phyloP scores from a whole-genome alignment of 2,888 invertebrate species.

The Cataglyphis rosenhaueri region DNA sequence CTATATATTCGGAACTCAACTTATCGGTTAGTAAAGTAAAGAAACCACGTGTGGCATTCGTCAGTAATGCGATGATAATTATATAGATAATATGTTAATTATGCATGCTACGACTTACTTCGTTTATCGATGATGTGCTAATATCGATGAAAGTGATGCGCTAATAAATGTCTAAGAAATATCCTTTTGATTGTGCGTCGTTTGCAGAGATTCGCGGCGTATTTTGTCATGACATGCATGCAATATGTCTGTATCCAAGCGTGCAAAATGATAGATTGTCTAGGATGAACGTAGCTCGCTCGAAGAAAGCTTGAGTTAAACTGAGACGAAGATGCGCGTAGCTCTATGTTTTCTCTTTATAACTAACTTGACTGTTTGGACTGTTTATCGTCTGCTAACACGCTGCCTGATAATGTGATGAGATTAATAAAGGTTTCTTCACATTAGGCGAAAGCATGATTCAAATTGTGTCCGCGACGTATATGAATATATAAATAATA shows the following conservation, averaged over 20 bases:
- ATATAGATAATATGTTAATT: background rate
- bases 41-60: background rate
- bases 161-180: background rate
- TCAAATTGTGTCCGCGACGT: background rate
- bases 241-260: slow-evolving; percentile 9
- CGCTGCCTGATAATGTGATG: slow-evolving; percentile 12
- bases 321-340: slow-evolving; percentile 26
- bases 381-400: slow-evolving; percentile 36
- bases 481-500: background rate
- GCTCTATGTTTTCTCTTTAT: slow-evolving; percentile 28
- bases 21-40: background rate
- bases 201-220: background rate
- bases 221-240: background rate
- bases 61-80: background rate
- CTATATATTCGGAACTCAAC: background rate
- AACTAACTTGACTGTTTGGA: slow-evolving; percentile 30
- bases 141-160: background rate
- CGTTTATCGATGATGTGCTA: background rate
- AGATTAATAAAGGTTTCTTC: slow-evolving; percentile 9
- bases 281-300: background rate
- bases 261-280: background rate
- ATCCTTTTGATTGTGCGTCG: background rate
- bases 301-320: slow-evolving; percentile 12
- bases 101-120: background rate
- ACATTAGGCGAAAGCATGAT: background rate